phyloP scores from a whole-genome alignment of 1,140 invertebrate species.

The Drosophila busckii region DNA sequence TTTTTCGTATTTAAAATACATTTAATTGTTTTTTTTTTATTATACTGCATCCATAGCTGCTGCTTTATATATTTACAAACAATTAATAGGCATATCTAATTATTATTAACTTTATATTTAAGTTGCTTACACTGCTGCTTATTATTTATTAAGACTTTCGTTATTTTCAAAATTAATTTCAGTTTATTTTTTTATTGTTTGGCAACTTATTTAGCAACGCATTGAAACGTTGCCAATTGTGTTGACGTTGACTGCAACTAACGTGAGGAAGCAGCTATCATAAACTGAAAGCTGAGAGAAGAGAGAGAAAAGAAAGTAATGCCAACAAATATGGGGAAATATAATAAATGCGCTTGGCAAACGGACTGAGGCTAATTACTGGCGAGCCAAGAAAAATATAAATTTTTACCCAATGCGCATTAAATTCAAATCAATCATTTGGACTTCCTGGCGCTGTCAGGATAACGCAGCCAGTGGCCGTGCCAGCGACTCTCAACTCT shows the following conservation, averaged over 20 bases:
- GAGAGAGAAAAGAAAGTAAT: constrained; percentile 1
- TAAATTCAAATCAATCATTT: constrained; percentile 70
- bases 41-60: no score
- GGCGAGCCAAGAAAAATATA: constrained; percentile 20
- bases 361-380: constrained; percentile 58
- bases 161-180: not conserved
- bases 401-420: constrained; percentile 51
- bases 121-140: no score
- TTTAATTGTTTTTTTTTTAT: no score
- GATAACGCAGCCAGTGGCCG: no score
- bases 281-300: constrained; percentile 38
- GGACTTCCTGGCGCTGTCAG: constrained; percentile 19
- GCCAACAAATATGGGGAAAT: no score
- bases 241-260: not conserved
- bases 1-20: no score
- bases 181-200: constrained; percentile 20
- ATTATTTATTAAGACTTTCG: not conserved
- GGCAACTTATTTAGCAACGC: no score
- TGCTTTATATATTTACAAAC: no score
- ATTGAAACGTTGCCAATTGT: constrained; percentile 46
- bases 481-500: no score
- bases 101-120: no score
- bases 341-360: constrained; percentile 44
- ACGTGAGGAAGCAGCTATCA: constrained; percentile 50
- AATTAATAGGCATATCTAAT: no score